phyloP scores from a whole-genome alignment of 2,113 vertebrate species.

The Channa maculata region DNA sequence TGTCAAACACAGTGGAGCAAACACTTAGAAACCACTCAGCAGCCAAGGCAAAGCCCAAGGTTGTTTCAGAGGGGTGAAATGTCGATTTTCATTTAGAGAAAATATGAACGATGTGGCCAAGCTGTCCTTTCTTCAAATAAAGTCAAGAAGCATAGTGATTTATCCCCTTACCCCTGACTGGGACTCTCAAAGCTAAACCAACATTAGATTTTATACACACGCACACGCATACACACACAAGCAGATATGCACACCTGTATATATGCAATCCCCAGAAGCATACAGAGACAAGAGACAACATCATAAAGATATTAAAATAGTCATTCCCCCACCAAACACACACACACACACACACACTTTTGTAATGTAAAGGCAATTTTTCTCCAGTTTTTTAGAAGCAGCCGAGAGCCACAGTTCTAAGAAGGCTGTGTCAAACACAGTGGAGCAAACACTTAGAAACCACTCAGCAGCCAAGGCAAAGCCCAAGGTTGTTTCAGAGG shows the following conservation, averaged over 20 bases:
- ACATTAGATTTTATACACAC: slow-evolving; percentile 11
- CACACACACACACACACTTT: slow-evolving; percentile 10
- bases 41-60: slow-evolving; percentile 28
- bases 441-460: slow-evolving; percentile 31
- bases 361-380: too few relatives aligned
- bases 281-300: not conserved
- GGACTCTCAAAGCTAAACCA: slow-evolving; percentile 27
- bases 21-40: slow-evolving; percentile 33
- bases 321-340: not conserved
- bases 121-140: slow-evolving; percentile 32
- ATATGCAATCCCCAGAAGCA: not conserved
- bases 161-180: slow-evolving; percentile 14
- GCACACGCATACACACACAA: not conserved
- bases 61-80: slow-evolving; percentile 46
- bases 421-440: slow-evolving; percentile 10
- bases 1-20: slow-evolving; percentile 18
- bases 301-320: slow-evolving; percentile 1
- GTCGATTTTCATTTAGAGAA: slow-evolving; percentile 55
- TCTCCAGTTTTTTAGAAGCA: slow-evolving; percentile 16
- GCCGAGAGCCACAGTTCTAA: slow-evolving; percentile 33
- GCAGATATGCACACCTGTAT: not conserved
- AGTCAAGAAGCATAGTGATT: slow-evolving; percentile 48
- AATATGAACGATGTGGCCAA: slow-evolving; percentile 39
- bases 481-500: slow-evolving; percentile 38
- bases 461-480: slow-evolving; percentile 23